Evolutionary conservation across 2,888 invertebrate genomes (phyloP).

Genomic region (Tenodera sinensis): DNA sequence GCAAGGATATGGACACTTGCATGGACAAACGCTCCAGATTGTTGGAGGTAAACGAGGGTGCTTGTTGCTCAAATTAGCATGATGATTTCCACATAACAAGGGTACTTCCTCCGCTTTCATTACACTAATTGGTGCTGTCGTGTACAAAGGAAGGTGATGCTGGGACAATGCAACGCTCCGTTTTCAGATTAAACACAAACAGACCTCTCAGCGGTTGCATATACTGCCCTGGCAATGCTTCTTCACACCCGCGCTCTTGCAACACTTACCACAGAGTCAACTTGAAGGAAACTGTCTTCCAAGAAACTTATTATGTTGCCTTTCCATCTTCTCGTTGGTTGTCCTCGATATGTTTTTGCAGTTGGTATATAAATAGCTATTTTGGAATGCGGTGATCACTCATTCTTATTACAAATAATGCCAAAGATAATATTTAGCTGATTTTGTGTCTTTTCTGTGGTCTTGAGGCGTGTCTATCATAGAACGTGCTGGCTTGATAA

Average conservation of each 20-base stretch:
- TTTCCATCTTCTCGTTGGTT: no score
- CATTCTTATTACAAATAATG: no score
- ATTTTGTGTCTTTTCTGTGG: no score
- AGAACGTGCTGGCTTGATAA: no score
- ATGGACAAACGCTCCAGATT: background rate
- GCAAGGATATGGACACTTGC: no score
- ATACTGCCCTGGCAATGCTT: background rate
- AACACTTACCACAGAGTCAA: background rate
- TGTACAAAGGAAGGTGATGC: background rate
- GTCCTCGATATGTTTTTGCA: no score
- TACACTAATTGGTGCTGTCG: background rate
- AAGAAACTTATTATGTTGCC: no score
- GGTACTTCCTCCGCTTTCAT: background rate
- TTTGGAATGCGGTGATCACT: no score
- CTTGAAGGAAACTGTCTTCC: background rate
- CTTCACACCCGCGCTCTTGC: background rate
- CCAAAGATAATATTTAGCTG: no score
- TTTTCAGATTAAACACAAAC: background rate
- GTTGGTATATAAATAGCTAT: no score
- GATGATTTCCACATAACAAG: background rate
- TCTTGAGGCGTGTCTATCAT: no score
- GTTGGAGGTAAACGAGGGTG: background rate
- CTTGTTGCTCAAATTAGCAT: background rate
- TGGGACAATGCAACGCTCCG: background rate
- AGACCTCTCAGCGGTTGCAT: background rate